Conservation (phyloP, 1,140 invertebrate species). For the Gyrodactylus salaris region DNA sequence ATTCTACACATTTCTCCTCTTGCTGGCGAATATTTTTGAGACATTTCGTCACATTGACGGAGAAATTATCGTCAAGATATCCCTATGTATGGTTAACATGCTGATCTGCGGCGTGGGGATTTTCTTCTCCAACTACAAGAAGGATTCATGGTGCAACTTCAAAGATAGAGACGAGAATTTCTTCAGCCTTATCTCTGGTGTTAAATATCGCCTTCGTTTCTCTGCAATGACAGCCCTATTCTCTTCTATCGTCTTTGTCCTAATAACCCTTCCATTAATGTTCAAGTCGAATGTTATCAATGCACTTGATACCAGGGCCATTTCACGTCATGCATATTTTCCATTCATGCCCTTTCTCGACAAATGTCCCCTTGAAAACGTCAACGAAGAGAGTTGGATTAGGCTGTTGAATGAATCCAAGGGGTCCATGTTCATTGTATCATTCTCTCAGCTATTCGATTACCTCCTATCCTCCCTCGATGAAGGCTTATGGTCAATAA, state of each 20-base stretch:
- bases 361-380: too few species aligned
- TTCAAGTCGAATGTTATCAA: background rate
- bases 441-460: background rate
- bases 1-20: background rate
- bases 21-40: background rate
- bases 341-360: too few species aligned
- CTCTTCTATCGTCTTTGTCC: background rate
- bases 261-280: background rate
- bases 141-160: background rate
- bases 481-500: background rate
- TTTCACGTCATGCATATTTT: too few species aligned
- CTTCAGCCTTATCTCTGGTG: background rate
- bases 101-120: background rate
- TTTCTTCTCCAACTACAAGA: background rate
- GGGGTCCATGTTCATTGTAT: background rate
- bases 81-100: background rate
- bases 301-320: background rate
- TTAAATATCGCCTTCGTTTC: background rate
- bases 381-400: background rate
- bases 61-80: background rate
- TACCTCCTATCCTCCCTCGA: background rate
- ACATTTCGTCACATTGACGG: background rate
- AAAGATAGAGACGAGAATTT: background rate
- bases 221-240: background rate
- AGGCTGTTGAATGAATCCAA: background rate